Evolutionary conservation across 2,797 vertebrate species (phyloP), one percentile per base, ranked within the genome.

Genomic region (Spinus olivaceus): DNA sequence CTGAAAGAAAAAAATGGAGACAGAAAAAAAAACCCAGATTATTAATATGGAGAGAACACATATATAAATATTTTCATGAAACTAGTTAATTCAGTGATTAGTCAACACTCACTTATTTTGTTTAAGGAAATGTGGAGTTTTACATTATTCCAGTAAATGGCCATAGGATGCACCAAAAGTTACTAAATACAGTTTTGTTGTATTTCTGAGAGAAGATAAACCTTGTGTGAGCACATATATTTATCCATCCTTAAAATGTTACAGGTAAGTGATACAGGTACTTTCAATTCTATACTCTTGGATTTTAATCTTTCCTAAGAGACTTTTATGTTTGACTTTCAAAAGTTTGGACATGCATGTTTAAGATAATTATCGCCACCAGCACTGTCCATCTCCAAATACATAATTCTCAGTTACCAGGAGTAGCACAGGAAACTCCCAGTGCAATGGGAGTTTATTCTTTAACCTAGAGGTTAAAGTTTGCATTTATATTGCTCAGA

Each of bases 341-440:
- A 32, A 9, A 85, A 65, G 14, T 17, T 37, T 37, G 42, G 57
- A 63, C 9, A 2, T 0, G 6, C 0, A 0, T 8, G 8, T 71
- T 71, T 22, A 47, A 74, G 42, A 10, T 25, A 14, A 23, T 18
- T 41, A 20, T 46, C 0, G 0, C 8, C 33, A 50, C 71, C 39
- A 50, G 8, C 53, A 47, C 20, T 27, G n/a, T 54, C 24, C n/a
- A 18, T 54, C 67, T 67, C 49, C 76, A 56, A 54, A 63, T 23
- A 27, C 11, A 5, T 77, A 49, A 33, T 76, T 72, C 50, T 70
- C 27, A 18, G 18, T 25, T 56, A 47, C 41, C 14, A 39, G 44
- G 14, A 73, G 17, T 8, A 47, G 27, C 46, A 39, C 24, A 78
- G 39, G 2, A 71, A 56, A 46, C 2, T 39, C 35, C 49, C 16